Base-by-base conservation (phyloP, 2,888 invertebrate genomes). In the Clunio marinus region DNA sequence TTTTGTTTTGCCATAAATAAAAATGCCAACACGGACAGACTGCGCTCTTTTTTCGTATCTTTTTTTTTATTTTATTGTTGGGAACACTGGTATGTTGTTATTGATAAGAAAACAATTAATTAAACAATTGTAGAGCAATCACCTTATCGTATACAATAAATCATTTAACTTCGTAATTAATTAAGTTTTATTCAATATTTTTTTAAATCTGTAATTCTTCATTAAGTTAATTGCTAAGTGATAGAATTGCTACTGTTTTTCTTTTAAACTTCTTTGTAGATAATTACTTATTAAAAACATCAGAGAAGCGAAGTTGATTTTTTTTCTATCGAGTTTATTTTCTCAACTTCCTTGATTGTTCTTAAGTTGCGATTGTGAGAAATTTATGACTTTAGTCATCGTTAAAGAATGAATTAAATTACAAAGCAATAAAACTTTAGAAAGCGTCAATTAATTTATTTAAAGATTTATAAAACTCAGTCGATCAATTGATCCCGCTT, bases 51-150 rank as follows among this genome's bases (percentile, higher is more conserved):
- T n/a, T n/a, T n/a, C n/a, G n/a, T n/a, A n/a, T n/a, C n/a, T n/a
- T n/a, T n/a, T n/a, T n/a, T n/a, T n/a, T n/a, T n/a, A n/a, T n/a
- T n/a, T n/a, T n/a, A n/a, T n/a, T n/a, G n/a, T n/a, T n/a, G n/a
- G n/a, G n/a, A n/a, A 25, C 35, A 37, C 22, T 4, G 22, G 22
- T 51, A 5, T 22, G 8, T 51, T 22, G 3, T 15, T 17, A 4
- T 3, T n/a, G 57, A 37, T 63, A 63, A 63, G 63, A 46, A 63
- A 63, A n/a, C 37, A 37, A 46, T 63, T 63, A 63, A 63, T 63
- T 63, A 63, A 63, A 63, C 27, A 63, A 63, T 28, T 35, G 59
- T 8, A 15, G 32, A n/a, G 58, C 25, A 58, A 59, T 59, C 35
- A 59, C 3, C 32, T 41, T 41, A 28, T 59, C 25, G 24, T 10